Evolutionary conservation across 2,797 vertebrate species (phyloP).

Genomic region (Erethizon dorsatum): DNA sequence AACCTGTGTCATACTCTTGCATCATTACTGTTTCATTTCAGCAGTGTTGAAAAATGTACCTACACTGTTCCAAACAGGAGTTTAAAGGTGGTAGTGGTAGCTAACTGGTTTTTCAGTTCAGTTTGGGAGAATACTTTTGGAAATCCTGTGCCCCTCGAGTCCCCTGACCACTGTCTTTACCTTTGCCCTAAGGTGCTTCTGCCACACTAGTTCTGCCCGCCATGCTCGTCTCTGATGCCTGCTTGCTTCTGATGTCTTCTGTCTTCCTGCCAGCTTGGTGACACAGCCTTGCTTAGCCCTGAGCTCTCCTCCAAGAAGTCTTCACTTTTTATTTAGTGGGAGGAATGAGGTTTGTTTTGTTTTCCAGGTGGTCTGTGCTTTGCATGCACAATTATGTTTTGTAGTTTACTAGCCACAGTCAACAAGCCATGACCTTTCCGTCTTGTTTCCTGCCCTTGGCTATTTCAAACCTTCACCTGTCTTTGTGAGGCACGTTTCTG

Average conservation of each 20-base stretch:
- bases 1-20: neutral
- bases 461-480: neutral
- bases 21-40: neutral
- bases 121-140: neutral
- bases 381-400: neutral
- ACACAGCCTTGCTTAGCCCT: fast-evolving
- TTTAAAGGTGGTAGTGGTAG: neutral
- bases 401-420: neutral
- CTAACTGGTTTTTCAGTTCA: constrained; percentile 1
- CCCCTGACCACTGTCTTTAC: fast-evolving
- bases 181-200: neutral
- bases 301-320: neutral
- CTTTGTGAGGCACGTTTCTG: neutral
- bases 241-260: neutral
- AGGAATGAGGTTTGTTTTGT: neutral
- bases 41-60: neutral
- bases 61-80: neutral
- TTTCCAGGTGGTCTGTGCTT: neutral
- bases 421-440: neutral
- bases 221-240: neutral
- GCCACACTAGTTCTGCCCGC: neutral
- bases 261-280: neutral
- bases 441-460: neutral
- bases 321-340: neutral
- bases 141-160: neutral